These are phyloP conservation scores for Melinaea menophilus DNA, from an alignment of 2,888 invertebrate species.

Conservation along the genomic window DNA sequence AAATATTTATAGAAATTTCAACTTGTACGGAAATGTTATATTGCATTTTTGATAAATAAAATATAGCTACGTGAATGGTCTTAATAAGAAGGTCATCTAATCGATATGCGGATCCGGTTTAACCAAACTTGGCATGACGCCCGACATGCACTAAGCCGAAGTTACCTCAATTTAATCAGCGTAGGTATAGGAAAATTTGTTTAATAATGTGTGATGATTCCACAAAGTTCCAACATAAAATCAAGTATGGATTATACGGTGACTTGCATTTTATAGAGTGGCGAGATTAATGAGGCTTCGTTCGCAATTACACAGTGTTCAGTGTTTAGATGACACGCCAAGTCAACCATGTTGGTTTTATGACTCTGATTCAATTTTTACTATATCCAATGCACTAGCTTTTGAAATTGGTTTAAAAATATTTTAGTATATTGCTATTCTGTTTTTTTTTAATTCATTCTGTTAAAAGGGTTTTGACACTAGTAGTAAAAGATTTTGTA, in stretches of 20 bases:
- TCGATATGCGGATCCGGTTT: slow-evolving; percentile 36
- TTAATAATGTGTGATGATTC: slow-evolving; percentile 35
- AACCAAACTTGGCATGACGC: slow-evolving; percentile 35
- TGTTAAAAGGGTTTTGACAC: neutral
- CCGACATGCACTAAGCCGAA: slow-evolving; percentile 36
- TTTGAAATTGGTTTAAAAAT: slow-evolving; percentile 16
- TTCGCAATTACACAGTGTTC: slow-evolving; percentile 72
- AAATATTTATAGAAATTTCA: no score
- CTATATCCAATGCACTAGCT: slow-evolving; percentile 6
- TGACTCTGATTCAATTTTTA: slow-evolving; percentile 30
- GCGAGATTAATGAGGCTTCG: slow-evolving; percentile 73
- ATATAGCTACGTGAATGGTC: slow-evolving; percentile 31
- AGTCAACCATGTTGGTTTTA: slow-evolving; percentile 30
- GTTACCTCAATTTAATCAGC: slow-evolving; percentile 37
- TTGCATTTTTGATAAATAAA: neutral
- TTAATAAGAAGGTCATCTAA: slow-evolving; percentile 36
- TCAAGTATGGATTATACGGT: slow-evolving; percentile 55
- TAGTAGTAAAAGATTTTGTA: slow-evolving; percentile 17
- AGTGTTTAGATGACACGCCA: slow-evolving; percentile 43
- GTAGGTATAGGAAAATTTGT: slow-evolving; percentile 29
- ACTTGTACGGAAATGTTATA: no score
- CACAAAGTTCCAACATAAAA: slow-evolving; percentile 34
- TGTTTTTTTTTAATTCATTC: neutral
- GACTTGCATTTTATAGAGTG: slow-evolving; percentile 76
- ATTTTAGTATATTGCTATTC: slow-evolving; percentile 1